Conservation (phyloP, 2,797 vertebrate genomes). For the Malacoraja senta region DNA sequence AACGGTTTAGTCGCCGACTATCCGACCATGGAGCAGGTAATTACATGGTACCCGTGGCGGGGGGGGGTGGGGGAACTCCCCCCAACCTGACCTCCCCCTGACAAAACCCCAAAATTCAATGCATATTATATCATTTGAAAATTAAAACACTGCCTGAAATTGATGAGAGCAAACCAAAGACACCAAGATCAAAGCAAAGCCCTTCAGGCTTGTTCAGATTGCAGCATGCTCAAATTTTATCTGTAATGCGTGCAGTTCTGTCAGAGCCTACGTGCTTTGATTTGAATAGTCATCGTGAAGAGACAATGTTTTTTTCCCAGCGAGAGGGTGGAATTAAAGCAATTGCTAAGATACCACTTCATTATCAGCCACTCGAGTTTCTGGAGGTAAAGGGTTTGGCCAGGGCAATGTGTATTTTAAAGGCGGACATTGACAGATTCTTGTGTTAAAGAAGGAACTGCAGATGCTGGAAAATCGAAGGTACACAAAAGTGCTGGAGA, state of each 20-base stretch:
- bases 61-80: no score
- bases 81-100: no score
- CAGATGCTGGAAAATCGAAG: no score
- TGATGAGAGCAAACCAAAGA: not conserved
- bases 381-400: not conserved
- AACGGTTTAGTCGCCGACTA: no score
- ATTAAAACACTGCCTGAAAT: not conserved
- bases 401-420: no score
- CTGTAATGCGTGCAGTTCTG: not conserved
- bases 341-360: not conserved
- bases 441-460: no score
- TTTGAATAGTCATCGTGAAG: not conserved
- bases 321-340: not conserved
- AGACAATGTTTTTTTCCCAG: not conserved
- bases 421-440: no score
- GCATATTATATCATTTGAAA: not conserved
- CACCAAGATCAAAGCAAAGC: not conserved
- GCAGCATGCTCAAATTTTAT: not conserved
- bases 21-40: no score
- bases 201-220: not conserved
- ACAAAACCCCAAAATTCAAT: not conserved
- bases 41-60: no score
- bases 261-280: not conserved
- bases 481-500: no score
- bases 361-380: not conserved